Base-by-base conservation (phyloP, 2,113 vertebrate genomes). In the Beaufortia kweichowensis region DNA sequence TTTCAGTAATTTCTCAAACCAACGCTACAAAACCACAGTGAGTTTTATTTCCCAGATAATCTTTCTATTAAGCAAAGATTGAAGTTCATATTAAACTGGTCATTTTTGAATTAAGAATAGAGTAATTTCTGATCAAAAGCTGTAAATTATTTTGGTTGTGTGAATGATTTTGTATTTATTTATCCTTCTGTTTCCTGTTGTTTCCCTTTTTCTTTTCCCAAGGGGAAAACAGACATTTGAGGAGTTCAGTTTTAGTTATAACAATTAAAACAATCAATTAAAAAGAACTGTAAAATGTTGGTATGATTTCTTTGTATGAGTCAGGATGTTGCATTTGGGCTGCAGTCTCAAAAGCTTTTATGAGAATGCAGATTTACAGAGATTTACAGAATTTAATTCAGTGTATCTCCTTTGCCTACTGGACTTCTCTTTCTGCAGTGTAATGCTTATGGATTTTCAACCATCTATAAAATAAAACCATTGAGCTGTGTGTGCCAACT, bases 401-500 rank as follows among this genome's bases (percentile, higher is more conserved):
- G 33, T 39, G 21, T 77, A 46, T 71, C 28, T 46, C 29, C 19
- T 57, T 67, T 59, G 50, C 29, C 21, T 69, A 19, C 5, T 39
- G 21, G 43, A 12, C 46, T 70, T 48, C 68, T 19, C 11, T 73
- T 72, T 75, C 57, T 69, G 35, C 76, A 26, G 61, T 79, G 57
- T 81, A 79, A 75, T 73, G 67, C 69, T 78, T 48, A 61, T 76
- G 82, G 77, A 55, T 83, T 83, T 76, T 59, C 63, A 72, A 70
- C 65, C 57, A 74, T 77, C 75, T 77, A 65, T 72, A 78, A 59
- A 85, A 85, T 83, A 83, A 85, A 83, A 78, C 69, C 67, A 59
- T 63, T 79, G 39, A 79, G 79, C 72, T 72, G 57, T 69, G 64
- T 69, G 64, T 64, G 74, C 35, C 41, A 70, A 29, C 69, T 76